These are phyloP conservation scores for Dexiosoma caninum DNA, from an alignment of 2,888 invertebrate genomes.

Conservation along the genomic window DNA sequence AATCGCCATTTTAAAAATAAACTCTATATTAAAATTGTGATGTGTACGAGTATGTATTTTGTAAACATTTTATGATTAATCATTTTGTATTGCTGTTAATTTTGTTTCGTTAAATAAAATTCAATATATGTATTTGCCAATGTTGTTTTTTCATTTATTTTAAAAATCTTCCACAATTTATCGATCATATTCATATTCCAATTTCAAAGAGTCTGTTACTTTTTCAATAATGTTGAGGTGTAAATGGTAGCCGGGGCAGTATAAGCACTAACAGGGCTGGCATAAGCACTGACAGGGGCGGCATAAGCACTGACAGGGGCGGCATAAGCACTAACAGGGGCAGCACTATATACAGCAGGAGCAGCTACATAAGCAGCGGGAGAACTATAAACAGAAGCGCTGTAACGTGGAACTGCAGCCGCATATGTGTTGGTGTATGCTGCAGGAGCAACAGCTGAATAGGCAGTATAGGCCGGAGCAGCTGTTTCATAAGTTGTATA, in stretches of 20 bases:
- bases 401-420: slow-evolving; percentile 49
- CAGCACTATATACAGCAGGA: slow-evolving; percentile 33
- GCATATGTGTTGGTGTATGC: slow-evolving; percentile 60
- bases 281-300: slow-evolving; percentile 38
- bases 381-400: slow-evolving; percentile 61
- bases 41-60: too few relatives aligned
- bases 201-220: slow-evolving; percentile 40
- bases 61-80: too few relatives aligned
- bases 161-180: neutral
- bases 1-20: too few relatives aligned
- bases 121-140: too few relatives aligned
- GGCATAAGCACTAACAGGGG: slow-evolving; percentile 20
- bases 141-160: too few relatives aligned
- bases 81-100: too few relatives aligned
- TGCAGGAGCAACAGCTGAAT: slow-evolving; percentile 48
- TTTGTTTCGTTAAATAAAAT: too few relatives aligned
- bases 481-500: slow-evolving; percentile 28
- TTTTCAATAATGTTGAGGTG: slow-evolving; percentile 50
- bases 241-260: too few relatives aligned
- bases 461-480: slow-evolving; percentile 20
- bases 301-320: slow-evolving; percentile 46
- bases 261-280: too few relatives aligned
- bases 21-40: too few relatives aligned
- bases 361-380: slow-evolving; percentile 43
- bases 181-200: slow-evolving; percentile 28